Percentiles rank a stretch among this genome's conserved stretches.
phyloP scores from a whole-genome alignment of 1,140 invertebrate species.

The Vollenhovia emeryi region DNA sequence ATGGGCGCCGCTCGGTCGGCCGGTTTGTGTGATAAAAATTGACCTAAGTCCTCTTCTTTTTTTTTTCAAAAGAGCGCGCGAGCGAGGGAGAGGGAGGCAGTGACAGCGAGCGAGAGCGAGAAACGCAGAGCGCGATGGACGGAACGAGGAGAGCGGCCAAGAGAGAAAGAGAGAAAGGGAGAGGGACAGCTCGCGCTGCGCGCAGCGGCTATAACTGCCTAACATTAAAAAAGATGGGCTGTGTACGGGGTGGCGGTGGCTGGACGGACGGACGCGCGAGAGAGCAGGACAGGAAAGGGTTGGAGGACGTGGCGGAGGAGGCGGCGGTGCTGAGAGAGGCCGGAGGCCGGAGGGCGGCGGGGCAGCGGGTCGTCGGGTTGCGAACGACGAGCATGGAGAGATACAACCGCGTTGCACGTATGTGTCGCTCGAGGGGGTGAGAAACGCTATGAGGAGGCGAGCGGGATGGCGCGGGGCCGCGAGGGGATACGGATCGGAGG shows the following conservation, averaged over 20 bases:
- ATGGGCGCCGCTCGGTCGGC: slow-evolving; percentile 84
- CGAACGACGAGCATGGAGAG: slow-evolving; percentile 73
- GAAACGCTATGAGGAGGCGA: slow-evolving; percentile 63
- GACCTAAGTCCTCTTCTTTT: slow-evolving; percentile 83
- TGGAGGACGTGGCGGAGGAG: slow-evolving; percentile 68
- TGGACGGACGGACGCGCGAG: slow-evolving; percentile 65
- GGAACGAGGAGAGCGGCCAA: background rate
- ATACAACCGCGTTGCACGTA: slow-evolving; percentile 74
- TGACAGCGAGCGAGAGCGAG: slow-evolving; percentile 26
- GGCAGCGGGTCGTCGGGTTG: slow-evolving; percentile 66
- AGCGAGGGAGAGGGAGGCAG: slow-evolving; percentile 8
- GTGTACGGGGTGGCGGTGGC: slow-evolving; percentile 79
- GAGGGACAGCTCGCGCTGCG: slow-evolving; percentile 71
- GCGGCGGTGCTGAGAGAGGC: slow-evolving; percentile 65
- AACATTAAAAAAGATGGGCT: slow-evolving; percentile 86
- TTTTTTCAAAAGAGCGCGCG: slow-evolving; percentile 71
- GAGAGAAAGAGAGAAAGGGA: slow-evolving; percentile 38
- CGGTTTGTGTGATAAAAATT: slow-evolving; percentile 86
- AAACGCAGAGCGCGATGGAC: slow-evolving; percentile 17
- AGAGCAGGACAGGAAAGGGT: slow-evolving; percentile 68
- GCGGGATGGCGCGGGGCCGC: slow-evolving; percentile 32
- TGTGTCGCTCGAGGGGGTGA: slow-evolving; percentile 70
- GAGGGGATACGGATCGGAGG: slow-evolving; percentile 44
- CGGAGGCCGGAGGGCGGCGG: slow-evolving; percentile 55
- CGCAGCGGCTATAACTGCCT: slow-evolving; percentile 84